Evolutionary conservation across 1,140 invertebrate genomes (phyloP).

Genomic region (Papilio machaon): DNA sequence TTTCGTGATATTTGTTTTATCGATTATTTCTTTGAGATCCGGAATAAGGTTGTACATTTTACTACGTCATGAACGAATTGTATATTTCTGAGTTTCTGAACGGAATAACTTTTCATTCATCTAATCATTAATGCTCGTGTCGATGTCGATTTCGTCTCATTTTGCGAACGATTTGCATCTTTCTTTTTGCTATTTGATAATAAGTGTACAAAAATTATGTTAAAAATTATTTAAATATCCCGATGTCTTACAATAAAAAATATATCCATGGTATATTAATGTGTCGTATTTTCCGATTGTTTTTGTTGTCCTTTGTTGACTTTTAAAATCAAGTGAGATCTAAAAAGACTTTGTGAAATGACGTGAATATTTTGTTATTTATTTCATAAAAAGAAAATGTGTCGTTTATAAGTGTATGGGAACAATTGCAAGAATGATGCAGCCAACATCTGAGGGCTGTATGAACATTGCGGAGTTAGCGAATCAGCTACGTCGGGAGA

Average conservation of each 20-base stretch:
- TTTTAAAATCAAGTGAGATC: constrained; percentile 48
- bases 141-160: constrained; percentile 48
- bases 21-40: not conserved
- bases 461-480: constrained; percentile 79
- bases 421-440: constrained; percentile 69
- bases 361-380: constrained; percentile 55
- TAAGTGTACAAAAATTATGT: constrained; percentile 32
- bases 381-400: constrained; percentile 56
- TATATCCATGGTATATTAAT: constrained; percentile 34
- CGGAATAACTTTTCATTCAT: constrained; percentile 54
- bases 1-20: not conserved
- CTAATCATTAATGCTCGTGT: constrained; percentile 22
- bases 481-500: constrained; percentile 75
- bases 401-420: constrained; percentile 50
- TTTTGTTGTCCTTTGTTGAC: constrained; percentile 24
- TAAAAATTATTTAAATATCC: constrained; percentile 14
- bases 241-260: constrained; percentile 4
- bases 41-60: not conserved
- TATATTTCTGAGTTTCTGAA: constrained; percentile 47
- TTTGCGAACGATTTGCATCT: constrained; percentile 57
- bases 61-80: not conserved
- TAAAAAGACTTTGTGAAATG: constrained; percentile 53
- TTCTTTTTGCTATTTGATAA: constrained; percentile 50
- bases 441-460: constrained; percentile 75
- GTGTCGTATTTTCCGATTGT: constrained; percentile 17